A percentile compares a stretch with the other conserved stretches of the same genome.
Conservation (phyloP, 2,113 vertebrate genomes). For the Vulpes vulpes region DNA sequence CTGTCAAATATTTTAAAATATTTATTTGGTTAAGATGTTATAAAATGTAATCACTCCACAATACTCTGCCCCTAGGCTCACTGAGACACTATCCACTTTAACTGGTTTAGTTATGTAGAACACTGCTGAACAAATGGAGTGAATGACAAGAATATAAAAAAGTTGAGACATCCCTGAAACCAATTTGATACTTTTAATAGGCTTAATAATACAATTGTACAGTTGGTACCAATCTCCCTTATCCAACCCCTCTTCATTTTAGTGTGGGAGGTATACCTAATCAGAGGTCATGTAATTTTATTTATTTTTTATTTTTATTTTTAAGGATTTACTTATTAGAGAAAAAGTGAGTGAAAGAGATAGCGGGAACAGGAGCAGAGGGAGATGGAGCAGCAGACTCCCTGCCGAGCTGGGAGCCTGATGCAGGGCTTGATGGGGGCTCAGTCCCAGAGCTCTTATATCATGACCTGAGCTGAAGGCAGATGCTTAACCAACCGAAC, state of each 20-base stretch:
- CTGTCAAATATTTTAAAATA: conserved; percentile 48
- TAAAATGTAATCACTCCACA: conserved; percentile 38
- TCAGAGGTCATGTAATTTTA: neutral
- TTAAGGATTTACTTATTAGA: too few relatives aligned
- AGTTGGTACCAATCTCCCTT: neutral
- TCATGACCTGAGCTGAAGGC: too few relatives aligned
- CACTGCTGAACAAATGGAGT: neutral
- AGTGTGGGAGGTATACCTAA: neutral
- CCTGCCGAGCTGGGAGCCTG: too few relatives aligned
- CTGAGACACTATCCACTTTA: neutral
- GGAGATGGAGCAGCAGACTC: too few relatives aligned
- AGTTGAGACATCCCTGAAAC: neutral
- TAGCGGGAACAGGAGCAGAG: too few relatives aligned
- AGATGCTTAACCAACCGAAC: too few relatives aligned
- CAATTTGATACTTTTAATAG: conserved; percentile 11
- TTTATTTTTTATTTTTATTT: too few relatives aligned
- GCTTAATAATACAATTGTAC: neutral
- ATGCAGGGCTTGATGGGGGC: too few relatives aligned
- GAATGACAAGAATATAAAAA: conserved; percentile 14
- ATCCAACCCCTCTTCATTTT: neutral
- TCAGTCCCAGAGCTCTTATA: too few relatives aligned
- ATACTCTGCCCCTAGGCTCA: neutral
- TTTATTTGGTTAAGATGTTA: conserved; percentile 61
- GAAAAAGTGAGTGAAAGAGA: too few relatives aligned
- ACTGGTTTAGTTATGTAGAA: conserved; percentile 27